Conservation (phyloP, 35 echinoderm and acorn worm species). For the Nesometra sesokonis region DNA sequence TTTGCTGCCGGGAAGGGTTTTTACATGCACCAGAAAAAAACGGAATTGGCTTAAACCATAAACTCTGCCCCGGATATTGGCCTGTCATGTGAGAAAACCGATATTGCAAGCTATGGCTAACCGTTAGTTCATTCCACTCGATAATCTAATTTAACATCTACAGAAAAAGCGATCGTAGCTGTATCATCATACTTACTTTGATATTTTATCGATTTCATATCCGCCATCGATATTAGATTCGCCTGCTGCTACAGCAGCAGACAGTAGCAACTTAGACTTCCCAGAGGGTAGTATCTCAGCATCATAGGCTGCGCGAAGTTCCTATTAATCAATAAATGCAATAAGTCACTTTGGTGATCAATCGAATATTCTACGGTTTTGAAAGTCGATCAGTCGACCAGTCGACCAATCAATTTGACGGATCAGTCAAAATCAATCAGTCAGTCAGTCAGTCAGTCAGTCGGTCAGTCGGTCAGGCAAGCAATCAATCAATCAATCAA, state of each 20-base stretch:
- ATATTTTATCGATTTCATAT: slow-evolving; percentile 22
- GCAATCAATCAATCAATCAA: no score
- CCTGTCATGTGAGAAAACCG: no score
- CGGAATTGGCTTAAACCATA: no score
- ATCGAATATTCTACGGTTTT: neutral
- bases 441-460: no score
- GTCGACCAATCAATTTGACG: neutral
- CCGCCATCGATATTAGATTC: slow-evolving; percentile 12
- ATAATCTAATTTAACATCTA: no score
- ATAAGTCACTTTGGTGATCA: neutral
- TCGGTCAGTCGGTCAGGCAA: no score
- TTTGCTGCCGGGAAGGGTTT: no score
- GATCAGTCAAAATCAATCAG: no score
- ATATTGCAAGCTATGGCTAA: no score
- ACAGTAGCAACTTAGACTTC: slow-evolving; percentile 16
- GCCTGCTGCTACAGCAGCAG: slow-evolving; percentile 13
- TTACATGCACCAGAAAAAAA: no score
- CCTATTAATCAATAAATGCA: neutral
- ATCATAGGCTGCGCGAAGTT: slow-evolving; percentile 14
- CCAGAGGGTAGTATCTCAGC: neutral
- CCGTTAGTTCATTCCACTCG: no score
- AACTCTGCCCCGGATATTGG: no score
- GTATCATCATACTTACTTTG: slow-evolving; percentile 30
- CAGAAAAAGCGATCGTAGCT: neutral
- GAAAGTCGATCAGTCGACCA: neutral